phyloP scores from a whole-genome alignment of 2,113 vertebrate genomes.

The Bujurquina vittata region DNA sequence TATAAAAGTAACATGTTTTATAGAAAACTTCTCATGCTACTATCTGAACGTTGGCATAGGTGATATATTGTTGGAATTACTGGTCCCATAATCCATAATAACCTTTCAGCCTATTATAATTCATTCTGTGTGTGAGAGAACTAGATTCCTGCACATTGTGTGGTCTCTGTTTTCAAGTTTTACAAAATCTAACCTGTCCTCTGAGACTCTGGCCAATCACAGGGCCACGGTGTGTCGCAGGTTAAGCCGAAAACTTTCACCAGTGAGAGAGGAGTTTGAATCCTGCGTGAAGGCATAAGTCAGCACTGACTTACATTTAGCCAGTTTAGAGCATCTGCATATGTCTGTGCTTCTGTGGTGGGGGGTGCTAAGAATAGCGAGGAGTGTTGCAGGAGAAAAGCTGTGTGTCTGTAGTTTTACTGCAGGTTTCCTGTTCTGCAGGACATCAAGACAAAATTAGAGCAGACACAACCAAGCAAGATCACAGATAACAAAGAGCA shows the following conservation, averaged over 20 bases:
- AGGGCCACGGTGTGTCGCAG: background rate
- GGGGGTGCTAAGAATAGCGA: conserved; percentile 6
- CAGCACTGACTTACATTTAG: background rate
- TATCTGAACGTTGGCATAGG: background rate
- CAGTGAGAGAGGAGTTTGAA: background rate
- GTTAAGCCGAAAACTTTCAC: background rate
- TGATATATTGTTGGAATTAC: background rate
- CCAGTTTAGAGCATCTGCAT: background rate
- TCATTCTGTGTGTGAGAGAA: background rate
- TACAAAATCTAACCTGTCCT: background rate
- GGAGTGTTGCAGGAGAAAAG: background rate
- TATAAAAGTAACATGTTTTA: background rate
- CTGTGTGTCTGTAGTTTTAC: background rate
- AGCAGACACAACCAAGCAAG: conserved; percentile 27
- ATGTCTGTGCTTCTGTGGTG: conserved; percentile 2
- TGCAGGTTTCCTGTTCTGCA: conserved; percentile 32
- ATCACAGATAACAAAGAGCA: conserved; percentile 28
- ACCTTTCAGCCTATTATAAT: background rate
- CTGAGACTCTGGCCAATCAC: background rate
- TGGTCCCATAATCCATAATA: background rate
- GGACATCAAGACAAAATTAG: conserved; percentile 25
- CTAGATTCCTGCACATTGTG: too few species aligned
- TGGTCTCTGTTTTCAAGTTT: background rate
- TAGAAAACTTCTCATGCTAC: background rate
- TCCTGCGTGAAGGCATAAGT: background rate